phyloP scores from a whole-genome alignment of 2,113 vertebrate genomes.

The Phoxinus phoxinus region DNA sequence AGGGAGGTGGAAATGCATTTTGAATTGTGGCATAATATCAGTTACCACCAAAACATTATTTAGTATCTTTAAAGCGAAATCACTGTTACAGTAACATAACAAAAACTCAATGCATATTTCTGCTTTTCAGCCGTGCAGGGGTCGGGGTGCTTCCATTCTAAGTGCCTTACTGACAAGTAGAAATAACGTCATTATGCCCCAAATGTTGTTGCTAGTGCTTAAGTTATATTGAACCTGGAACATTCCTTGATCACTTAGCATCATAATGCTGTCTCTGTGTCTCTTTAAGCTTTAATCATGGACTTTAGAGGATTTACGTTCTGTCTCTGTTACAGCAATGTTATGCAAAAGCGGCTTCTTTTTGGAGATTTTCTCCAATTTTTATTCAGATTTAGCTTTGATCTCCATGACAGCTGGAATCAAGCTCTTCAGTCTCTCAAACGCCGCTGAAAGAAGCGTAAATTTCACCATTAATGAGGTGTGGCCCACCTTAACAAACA shows the following conservation, averaged over 20 bases:
- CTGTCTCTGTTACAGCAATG: slow-evolving; percentile 44
- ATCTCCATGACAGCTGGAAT: slow-evolving; percentile 44
- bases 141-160: too few relatives aligned
- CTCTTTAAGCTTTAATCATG: slow-evolving; percentile 48
- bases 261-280: slow-evolving; percentile 45
- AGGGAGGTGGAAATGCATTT: not conserved
- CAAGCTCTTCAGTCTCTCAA: not conserved
- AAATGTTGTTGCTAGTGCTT: not conserved
- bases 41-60: slow-evolving; percentile 1
- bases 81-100: not conserved
- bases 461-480: not conserved
- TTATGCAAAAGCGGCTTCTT: slow-evolving; percentile 34
- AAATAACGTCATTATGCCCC: not conserved
- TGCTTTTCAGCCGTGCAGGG: not conserved
- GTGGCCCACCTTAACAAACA: not conserved
- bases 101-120: not conserved
- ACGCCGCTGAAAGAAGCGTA: not conserved
- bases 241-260: slow-evolving; percentile 34
- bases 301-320: slow-evolving; percentile 49
- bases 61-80: not conserved
- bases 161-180: not conserved
- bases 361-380: slow-evolving; percentile 37
- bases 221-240: slow-evolving; percentile 33
- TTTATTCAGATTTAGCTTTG: slow-evolving; percentile 42
- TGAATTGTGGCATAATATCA: not conserved